Base-by-base conservation (phyloP, 1,140 invertebrate species). In the Aphidius gifuensis region DNA sequence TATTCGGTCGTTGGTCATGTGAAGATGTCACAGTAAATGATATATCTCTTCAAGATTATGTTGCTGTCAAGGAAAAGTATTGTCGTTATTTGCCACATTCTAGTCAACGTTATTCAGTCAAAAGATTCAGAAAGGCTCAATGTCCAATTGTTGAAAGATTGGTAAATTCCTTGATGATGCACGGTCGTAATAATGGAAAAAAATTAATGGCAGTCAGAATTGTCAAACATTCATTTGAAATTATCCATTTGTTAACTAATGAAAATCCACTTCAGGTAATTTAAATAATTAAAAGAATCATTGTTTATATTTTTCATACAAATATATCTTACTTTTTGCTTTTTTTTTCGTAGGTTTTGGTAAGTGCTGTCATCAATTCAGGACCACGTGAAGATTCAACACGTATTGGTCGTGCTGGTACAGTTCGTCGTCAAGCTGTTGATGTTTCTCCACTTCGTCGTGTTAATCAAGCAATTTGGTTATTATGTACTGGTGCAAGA, bases 351-450 rank as follows among this genome's bases (percentile, higher is more conserved):
- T 16, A 16, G 92, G 89, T 99, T 67, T 83, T 99, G 57, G 97
- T 99, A 8, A 95, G 94, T 69, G 98, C 98, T 46, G 98, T 99
- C 71, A 99, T 99, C 73, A 99, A 99, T 84, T 96, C 94, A 70
- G 98, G 98, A 43, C 98, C 98, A 43, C 88, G 98, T 79, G 98
- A 99, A 90, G 98, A 99, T 77, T 99, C 97, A 0, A 99, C 98
- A 59, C 92, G 98, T 88, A 99, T 99, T 78, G 98, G 98, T 79
- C 91, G 98, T 78, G 97, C 97, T 72, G 98, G 98, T 87, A 99
- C 97, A 4, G 98, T 99, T 4, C 88, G 98, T 79, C 89, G 98
- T 83, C 98, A 99, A 82, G 98, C 98, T 72, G 98, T 99, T 64
- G 98, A 99, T 80, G 98, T 99, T 48, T 99, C 97, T 6, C 98